These are phyloP conservation scores for Tolypeutes matacus DNA, from an alignment of 2,797 vertebrate genomes.

Conservation along the genomic window DNA sequence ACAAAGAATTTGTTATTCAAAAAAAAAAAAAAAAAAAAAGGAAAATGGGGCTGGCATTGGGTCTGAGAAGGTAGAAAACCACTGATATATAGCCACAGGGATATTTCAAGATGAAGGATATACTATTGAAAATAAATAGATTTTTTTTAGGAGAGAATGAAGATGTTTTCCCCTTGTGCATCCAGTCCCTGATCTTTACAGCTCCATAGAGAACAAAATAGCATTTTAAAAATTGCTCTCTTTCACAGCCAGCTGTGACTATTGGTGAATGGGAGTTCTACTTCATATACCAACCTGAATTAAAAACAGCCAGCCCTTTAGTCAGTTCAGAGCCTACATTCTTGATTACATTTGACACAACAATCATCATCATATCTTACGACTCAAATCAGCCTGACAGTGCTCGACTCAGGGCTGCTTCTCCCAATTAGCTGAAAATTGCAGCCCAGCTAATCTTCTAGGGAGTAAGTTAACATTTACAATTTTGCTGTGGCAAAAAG, in stretches of 20 bases:
- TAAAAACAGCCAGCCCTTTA: slow-evolving; percentile 84
- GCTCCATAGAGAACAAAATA: slow-evolving; percentile 65
- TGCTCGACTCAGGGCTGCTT: slow-evolving; percentile 85
- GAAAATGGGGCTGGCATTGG: neutral
- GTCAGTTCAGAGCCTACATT: slow-evolving; percentile 82
- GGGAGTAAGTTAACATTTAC: slow-evolving; percentile 83
- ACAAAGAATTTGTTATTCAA: neutral
- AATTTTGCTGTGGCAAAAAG: slow-evolving; percentile 78
- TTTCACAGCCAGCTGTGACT: slow-evolving; percentile 82
- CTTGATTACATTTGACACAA: slow-evolving; percentile 89
- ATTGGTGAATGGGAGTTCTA: slow-evolving; percentile 79
- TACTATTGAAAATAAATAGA: slow-evolving; percentile 60
- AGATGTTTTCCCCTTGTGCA: neutral
- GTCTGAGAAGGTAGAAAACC: slow-evolving; percentile 23
- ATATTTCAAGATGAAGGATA: slow-evolving; percentile 60
- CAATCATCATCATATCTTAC: slow-evolving; percentile 87
- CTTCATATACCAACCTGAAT: slow-evolving; percentile 82
- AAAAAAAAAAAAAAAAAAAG: neutral
- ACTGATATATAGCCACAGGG: neutral
- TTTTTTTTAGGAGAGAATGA: slow-evolving; percentile 59
- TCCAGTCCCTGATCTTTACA: slow-evolving; percentile 66
- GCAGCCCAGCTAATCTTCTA: slow-evolving; percentile 82
- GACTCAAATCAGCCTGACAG: slow-evolving; percentile 87
- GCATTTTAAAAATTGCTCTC: slow-evolving; percentile 73
- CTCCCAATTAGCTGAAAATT: slow-evolving; percentile 88